Evolutionary conservation across 2,888 invertebrate genomes (phyloP).

Genomic region (Ariolimax columbianus): DNA sequence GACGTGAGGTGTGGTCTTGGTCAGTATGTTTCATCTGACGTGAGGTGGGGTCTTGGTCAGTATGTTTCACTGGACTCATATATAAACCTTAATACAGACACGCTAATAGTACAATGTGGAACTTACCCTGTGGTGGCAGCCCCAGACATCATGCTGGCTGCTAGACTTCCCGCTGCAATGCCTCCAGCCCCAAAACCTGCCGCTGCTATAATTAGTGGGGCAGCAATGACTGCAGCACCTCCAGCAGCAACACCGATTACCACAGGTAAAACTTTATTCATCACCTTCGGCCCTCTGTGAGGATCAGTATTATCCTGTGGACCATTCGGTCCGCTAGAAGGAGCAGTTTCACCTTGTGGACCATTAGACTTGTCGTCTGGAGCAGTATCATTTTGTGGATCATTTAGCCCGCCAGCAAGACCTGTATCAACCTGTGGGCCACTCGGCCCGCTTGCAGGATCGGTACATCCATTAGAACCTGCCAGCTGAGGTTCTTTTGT

Average conservation of each 20-base stretch:
- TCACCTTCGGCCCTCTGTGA: neutral
- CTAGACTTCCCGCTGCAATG: neutral
- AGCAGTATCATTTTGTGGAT: neutral
- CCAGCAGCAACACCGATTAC: neutral
- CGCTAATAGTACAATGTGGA: neutral
- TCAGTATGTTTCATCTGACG: too few species aligned
- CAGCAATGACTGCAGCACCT: neutral
- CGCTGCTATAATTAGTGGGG: neutral
- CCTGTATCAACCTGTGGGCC: neutral
- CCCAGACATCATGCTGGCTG: neutral
- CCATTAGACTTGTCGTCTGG: neutral
- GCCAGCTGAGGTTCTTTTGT: too few species aligned
- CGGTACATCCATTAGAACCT: neutral
- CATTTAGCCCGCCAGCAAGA: too few species aligned
- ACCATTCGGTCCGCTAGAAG: neutral
- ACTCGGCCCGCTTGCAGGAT: neutral
- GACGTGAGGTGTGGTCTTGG: too few species aligned
- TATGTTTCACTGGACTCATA: too few species aligned
- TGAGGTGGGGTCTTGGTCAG: too few species aligned
- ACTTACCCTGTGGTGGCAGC: slow-evolving; percentile 20
- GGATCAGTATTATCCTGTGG: neutral
- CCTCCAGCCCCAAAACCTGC: slow-evolving; percentile 13
- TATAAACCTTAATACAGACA: too few species aligned
- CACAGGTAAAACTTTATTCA: neutral
- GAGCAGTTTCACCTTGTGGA: neutral